Evolutionary conservation across 1,140 invertebrate species (phyloP).

Genomic region (Hylyphantes graminicola): DNA sequence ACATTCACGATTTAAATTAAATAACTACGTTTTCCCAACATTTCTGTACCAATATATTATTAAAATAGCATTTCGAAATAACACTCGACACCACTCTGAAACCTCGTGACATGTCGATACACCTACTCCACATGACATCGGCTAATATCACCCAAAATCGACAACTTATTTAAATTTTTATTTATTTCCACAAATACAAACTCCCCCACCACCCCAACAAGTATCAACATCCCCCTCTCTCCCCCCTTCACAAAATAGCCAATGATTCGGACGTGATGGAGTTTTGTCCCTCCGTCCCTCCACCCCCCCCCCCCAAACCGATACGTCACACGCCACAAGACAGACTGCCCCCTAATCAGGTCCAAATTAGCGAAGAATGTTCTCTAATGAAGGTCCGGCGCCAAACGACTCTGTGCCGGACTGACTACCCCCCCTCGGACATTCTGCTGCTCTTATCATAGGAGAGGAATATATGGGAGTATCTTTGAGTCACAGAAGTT

Average conservation of each 20-base stretch:
- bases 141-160: too few species aligned
- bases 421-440: neutral
- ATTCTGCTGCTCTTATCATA: constrained; percentile 35
- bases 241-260: neutral
- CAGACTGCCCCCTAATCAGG: constrained; percentile 48
- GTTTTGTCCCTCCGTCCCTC: neutral
- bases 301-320: neutral
- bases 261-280: constrained; percentile 7
- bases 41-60: too few species aligned
- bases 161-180: too few species aligned
- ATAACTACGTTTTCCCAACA: too few species aligned
- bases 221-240: neutral
- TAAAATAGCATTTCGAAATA: too few species aligned
- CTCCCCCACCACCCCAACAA: too few species aligned
- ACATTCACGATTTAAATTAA: too few species aligned
- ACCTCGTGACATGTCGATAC: too few species aligned
- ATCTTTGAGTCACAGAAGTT: too few species aligned
- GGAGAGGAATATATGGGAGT: constrained; percentile 31
- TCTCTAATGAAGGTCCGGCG: constrained; percentile 49
- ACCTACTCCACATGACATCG: too few species aligned
- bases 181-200: too few species aligned
- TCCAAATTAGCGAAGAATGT: constrained; percentile 54
- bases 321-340: constrained; percentile 52
- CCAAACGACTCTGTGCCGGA: constrained; percentile 8
- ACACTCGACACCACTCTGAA: too few species aligned